Evolutionary conservation across 1,140 invertebrate genomes (phyloP), one percentile per base, ranked within the genome.

Genomic region (Temnothorax curvispinosus): DNA sequence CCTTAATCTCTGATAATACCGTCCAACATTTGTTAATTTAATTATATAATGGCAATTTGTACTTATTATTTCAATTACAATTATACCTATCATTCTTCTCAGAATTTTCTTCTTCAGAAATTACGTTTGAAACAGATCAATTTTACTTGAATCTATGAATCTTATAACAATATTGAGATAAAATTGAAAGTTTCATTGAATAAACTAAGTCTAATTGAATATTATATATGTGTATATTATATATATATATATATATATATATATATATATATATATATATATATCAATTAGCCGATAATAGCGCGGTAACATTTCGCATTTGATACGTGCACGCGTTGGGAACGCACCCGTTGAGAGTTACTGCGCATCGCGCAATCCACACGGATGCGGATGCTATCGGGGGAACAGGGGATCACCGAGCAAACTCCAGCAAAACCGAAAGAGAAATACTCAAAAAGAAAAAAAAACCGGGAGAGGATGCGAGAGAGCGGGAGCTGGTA

Each of bases 361-460:
- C 27, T 71, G 67, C 75, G 65, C 65, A 54, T 64, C 54, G 62
- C 54, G 62, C 54, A n/a, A 69, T 78, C 52, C 64, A 78, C 65
- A 71, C 44, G 21, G 54, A 75, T 81, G 65, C 52, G 54, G 32
- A 89, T 80, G 38, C 56, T 80, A 54, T 38, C 84, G 78, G 60
- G 76, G 52, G 18, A 58, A 69, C n/a, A 58, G 47, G 65, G 54
- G 67, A 52, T 87, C 85, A 58, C 58, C 60, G 75, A 87, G 81
- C 85, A 90, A 87, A 89, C 77, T 90, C 44, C 58, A 80, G 44
- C 72, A 71, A 88, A 87, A 65, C 13, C 8, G 41, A 47, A 62
- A 15, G 38, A 54, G 13, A 52, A 32, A 69, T 82, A 78, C 41
- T 81, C 67, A 90, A 76, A 65, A 82, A 41, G 27, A 60, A 65